Evolutionary conservation across 2,888 invertebrate species (phyloP), one percentile per base, ranked within the genome.

Genomic region (Volucella bombylans): DNA sequence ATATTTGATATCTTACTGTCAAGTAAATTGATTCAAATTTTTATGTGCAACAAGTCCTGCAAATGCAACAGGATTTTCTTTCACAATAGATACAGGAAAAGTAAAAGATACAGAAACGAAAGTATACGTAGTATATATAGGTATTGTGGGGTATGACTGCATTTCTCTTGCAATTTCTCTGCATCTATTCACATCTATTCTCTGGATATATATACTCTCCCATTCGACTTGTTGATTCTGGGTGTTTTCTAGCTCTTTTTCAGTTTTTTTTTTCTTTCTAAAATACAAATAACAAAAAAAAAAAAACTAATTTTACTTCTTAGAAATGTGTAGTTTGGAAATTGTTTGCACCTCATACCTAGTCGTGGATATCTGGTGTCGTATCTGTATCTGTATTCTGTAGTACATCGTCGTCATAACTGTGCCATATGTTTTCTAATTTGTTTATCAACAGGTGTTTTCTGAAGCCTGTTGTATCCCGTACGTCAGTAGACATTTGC

Each of bases 391-490:
- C 9, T 14, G 11, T 6, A 43, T 14, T 11, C 8, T 47, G 50
- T 39, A 52, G 71, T 68, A 61, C 12, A 47, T 45, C 23, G 47
- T 50, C 12, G 49, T 45, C 43, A 38, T 64, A 31, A 61, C 43
- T 8, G 72, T 69, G 62, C 78, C 77, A 82, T 74, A 82, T 82
- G 79, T 73, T 86, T 87, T 87, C 87, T 87, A 87, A 87, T 87
- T 88, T 87, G 86, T 86, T 87, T 87, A 86, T 85, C 83, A 87
- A 87, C 87, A 87, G 87, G 87, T 87, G 86, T 83, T 83, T 83
- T 69, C 6, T 15, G 64, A 68, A 68, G 23, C 59, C 52, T 59
- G 50, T 57, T 68, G 62, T 73, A 31, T 31, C 6, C 31, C 31
- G 1, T 31, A 50, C 23, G n/a, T 45, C 47, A 38, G 45, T 23